These are phyloP conservation scores for Patella ulyssiponensis DNA, from an alignment of 2,888 invertebrate species.

Conservation along the genomic window DNA sequence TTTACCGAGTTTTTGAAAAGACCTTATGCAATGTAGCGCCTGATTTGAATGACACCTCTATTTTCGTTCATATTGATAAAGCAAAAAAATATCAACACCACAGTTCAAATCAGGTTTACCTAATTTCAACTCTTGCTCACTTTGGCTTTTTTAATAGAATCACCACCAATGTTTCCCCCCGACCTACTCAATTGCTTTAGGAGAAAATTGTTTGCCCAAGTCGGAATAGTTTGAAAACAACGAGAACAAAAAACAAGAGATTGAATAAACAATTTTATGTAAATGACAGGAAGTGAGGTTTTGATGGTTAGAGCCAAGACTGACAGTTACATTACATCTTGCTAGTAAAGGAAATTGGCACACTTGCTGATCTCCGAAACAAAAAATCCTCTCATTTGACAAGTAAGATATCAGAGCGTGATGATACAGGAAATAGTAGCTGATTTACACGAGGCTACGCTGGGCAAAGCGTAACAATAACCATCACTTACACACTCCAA, in stretches of 20 bases:
- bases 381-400: neutral
- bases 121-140: slow-evolving; percentile 9
- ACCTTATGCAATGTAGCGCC: slow-evolving; percentile 15
- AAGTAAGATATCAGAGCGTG: neutral
- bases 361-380: neutral
- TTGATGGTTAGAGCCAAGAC: neutral
- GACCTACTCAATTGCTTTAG: neutral
- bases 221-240: slow-evolving; percentile 8
- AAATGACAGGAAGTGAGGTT: slow-evolving; percentile 4
- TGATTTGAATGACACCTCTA: slow-evolving; percentile 22
- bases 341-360: slow-evolving; percentile 8
- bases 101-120: neutral
- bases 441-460: neutral
- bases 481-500: neutral
- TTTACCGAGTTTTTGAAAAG: slow-evolving; percentile 21
- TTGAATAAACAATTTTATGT: slow-evolving; percentile 6
- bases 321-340: slow-evolving; percentile 11
- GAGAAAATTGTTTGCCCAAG: slow-evolving; percentile 1
- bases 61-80: slow-evolving; percentile 25
- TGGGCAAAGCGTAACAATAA: neutral
- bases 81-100: slow-evolving; percentile 19
- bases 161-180: neutral
- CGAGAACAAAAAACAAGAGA: neutral
- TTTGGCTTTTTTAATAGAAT: slow-evolving; percentile 9
- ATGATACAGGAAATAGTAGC: slow-evolving; percentile 9